Evolutionary conservation across 2,113 vertebrate species (phyloP).

Genomic region (Petrocephalus microphthalmus): DNA sequence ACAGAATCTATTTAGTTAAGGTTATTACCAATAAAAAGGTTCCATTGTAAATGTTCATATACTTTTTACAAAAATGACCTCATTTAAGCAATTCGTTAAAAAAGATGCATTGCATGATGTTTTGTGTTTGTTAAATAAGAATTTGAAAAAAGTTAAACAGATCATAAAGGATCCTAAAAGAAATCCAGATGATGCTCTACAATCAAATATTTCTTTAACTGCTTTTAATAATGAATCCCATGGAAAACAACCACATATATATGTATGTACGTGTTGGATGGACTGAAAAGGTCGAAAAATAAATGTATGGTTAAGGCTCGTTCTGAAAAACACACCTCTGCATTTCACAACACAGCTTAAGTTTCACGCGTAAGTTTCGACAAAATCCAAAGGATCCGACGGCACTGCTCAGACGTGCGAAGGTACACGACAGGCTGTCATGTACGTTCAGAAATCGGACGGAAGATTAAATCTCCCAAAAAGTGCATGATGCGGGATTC

Average conservation of each 20-base stretch:
- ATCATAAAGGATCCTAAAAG: not conserved
- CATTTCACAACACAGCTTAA: not conserved
- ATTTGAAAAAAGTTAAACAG: not conserved
- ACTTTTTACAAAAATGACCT: not conserved
- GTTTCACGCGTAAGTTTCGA: not conserved
- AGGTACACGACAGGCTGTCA: not conserved
- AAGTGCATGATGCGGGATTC: not conserved
- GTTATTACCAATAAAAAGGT: not conserved
- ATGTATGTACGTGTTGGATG: not conserved
- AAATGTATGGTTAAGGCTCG: not conserved
- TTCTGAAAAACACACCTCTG: not conserved
- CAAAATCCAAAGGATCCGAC: not conserved
- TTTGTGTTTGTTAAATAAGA: not conserved
- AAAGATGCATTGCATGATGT: not conserved
- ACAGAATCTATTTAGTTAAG: not conserved
- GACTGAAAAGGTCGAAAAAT: not conserved
- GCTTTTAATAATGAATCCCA: not conserved
- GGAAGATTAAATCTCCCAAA: not conserved
- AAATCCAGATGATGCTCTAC: not conserved
- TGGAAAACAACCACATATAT: not conserved
- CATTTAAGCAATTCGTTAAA: not conserved
- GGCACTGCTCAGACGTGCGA: not conserved
- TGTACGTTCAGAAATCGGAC: not conserved
- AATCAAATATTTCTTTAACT: not conserved
- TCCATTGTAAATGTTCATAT: not conserved